A percentile compares a stretch with the other conserved stretches of the same genome.
Evolutionary conservation across 2,797 vertebrate genomes (phyloP).

Genomic region (Podarcis lilfordi): DNA sequence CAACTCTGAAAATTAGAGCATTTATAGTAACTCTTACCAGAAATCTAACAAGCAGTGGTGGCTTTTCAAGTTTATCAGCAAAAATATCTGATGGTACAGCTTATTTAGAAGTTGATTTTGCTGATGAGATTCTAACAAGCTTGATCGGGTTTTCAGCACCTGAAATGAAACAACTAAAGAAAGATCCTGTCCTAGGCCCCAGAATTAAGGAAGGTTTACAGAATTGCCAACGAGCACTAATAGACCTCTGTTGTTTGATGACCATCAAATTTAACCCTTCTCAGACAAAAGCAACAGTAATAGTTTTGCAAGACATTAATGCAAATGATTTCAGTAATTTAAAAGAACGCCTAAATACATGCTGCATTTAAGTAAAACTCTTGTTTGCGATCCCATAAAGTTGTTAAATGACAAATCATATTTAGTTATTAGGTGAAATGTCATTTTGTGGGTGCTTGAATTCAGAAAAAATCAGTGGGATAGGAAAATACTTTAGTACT

Average conservation of each 20-base stretch:
- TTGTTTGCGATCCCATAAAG: conserved; percentile 26
- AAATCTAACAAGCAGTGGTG: conserved; percentile 84
- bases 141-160: conserved; percentile 92
- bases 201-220: conserved; percentile 86
- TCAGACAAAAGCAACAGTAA: conserved; percentile 79
- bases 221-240: conserved; percentile 89
- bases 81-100: conserved; percentile 92
- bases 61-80: conserved; percentile 85
- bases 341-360: conserved; percentile 77
- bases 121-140: conserved; percentile 84
- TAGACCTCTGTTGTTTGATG: conserved; percentile 96
- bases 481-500: conserved; percentile 7
- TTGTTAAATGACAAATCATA: conserved; percentile 12
- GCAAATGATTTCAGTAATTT: conserved; percentile 79
- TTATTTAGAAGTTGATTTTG: conserved; percentile 91
- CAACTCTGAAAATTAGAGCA: conserved; percentile 84
- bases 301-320: conserved; percentile 79
- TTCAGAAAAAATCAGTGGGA: conserved; percentile 18
- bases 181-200: conserved; percentile 78
- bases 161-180: conserved; percentile 86
- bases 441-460: conserved; percentile 21
- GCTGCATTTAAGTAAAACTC: conserved; percentile 29
- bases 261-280: conserved; percentile 81
- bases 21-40: conserved; percentile 95
- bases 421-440: conserved; percentile 18